phyloP scores from a whole-genome alignment of 2,888 invertebrate genomes.

The Cheiracanthium punctorium region DNA sequence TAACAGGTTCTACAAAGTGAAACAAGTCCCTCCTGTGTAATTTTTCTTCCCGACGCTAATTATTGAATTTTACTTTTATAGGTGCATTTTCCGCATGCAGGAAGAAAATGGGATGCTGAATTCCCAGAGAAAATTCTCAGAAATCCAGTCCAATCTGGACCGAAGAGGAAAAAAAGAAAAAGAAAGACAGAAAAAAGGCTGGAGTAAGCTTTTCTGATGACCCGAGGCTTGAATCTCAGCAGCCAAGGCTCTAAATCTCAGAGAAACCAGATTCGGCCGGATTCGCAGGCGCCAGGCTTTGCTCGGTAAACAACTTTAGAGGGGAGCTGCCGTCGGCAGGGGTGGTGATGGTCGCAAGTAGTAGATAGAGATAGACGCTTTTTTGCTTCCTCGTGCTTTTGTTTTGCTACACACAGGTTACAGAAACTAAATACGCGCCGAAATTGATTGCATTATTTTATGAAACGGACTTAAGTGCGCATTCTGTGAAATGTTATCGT shows the following conservation, averaged over 20 bases:
- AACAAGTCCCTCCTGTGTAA: too few species aligned
- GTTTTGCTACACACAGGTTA: too few species aligned
- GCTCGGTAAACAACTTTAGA: conserved; percentile 1
- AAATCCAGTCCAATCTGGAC: background rate
- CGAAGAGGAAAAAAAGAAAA: background rate
- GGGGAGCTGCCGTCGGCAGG: background rate
- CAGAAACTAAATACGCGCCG: too few species aligned
- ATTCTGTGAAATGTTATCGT: too few species aligned
- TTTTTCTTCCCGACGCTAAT: too few species aligned
- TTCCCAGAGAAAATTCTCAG: background rate
- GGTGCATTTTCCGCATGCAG: too few species aligned
- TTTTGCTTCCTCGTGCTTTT: background rate
- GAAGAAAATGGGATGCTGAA: background rate
- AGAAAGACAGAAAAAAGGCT: too few species aligned
- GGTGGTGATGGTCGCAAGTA: background rate
- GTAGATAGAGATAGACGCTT: background rate
- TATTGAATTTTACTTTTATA: too few species aligned
- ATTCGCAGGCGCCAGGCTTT: conserved; percentile 39
- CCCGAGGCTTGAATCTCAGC: background rate
- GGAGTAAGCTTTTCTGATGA: background rate
- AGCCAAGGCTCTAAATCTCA: conserved; percentile 46
- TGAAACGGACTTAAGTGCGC: too few species aligned
- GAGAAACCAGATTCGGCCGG: conserved; percentile 57
- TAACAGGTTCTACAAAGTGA: too few species aligned
- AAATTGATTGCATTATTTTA: too few species aligned